Evolutionary conservation across 2,797 vertebrate species (phyloP).

Genomic region (Ciconia nigra): DNA sequence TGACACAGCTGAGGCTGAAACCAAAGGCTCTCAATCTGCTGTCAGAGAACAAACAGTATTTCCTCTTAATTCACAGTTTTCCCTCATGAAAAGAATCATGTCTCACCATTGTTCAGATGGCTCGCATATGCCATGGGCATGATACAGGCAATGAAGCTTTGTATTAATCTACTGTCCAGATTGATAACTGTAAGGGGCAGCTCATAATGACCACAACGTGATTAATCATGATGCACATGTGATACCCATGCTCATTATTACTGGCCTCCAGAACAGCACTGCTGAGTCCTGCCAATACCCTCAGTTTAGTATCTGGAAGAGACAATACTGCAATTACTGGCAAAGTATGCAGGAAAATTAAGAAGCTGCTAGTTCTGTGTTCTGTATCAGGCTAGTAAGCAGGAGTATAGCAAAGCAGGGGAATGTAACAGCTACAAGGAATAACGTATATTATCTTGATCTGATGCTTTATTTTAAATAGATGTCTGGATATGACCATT

Average conservation of each 20-base stretch:
- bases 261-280: slow-evolving; percentile 26
- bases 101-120: background rate
- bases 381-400: background rate
- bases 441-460: background rate
- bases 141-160: slow-evolving; percentile 55
- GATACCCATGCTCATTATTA: slow-evolving; percentile 60
- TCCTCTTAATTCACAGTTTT: background rate
- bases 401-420: background rate
- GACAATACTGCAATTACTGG: slow-evolving; percentile 57
- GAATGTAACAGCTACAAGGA: background rate
- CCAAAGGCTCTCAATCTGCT: background rate
- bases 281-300: slow-evolving; percentile 41
- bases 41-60: background rate
- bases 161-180: slow-evolving; percentile 41
- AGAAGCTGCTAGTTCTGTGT: background rate
- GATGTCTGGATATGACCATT: background rate
- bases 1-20: background rate
- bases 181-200: slow-evolving; percentile 35
- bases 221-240: slow-evolving; percentile 49
- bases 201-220: slow-evolving; percentile 52
- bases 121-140: slow-evolving; percentile 20
- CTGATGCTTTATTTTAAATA: background rate
- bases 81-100: background rate
- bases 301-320: slow-evolving; percentile 17
- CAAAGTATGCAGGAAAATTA: slow-evolving; percentile 37